Percentiles rank a stretch among this genome's conserved stretches.
phyloP scores from a whole-genome alignment of 2,888 invertebrate genomes.

The Scaptomyza caliginosa region DNA sequence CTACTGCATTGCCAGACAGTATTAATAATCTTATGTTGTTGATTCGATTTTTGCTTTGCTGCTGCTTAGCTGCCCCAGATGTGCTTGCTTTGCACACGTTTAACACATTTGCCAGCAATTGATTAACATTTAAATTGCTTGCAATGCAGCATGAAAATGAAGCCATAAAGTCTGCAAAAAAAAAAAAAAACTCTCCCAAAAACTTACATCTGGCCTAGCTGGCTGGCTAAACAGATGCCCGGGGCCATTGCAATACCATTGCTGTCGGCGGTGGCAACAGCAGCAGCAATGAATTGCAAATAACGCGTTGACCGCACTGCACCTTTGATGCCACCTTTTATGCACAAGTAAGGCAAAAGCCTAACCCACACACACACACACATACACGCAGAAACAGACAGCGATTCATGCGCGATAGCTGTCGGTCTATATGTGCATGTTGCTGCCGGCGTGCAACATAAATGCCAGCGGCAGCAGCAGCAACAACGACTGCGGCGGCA shows the following conservation, averaged over 20 bases:
- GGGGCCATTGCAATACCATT: slow-evolving; percentile 18
- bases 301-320: slow-evolving; percentile 78
- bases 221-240: slow-evolving; percentile 41
- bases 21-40: slow-evolving; percentile 27
- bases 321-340: slow-evolving; percentile 78
- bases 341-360: slow-evolving; percentile 64
- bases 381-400: not conserved
- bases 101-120: slow-evolving; percentile 49
- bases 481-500: slow-evolving; percentile 39
- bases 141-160: slow-evolving; percentile 68
- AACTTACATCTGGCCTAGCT: slow-evolving; percentile 34
- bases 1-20: slow-evolving; percentile 1
- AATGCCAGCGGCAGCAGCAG: slow-evolving; percentile 59
- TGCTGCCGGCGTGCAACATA: slow-evolving; percentile 68
- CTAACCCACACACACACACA: slow-evolving; percentile 33
- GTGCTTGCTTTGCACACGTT: slow-evolving; percentile 30
- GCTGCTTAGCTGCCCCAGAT: slow-evolving; percentile 2
- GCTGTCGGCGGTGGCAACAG: slow-evolving; percentile 47
- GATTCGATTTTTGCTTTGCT: not conserved
- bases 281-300: slow-evolving; percentile 74
- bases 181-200: slow-evolving; percentile 23
- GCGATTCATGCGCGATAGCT: slow-evolving; percentile 59
- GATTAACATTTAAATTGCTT: slow-evolving; percentile 77
- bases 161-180: slow-evolving; percentile 38
- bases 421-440: slow-evolving; percentile 59